These are phyloP conservation scores for Drosophila yakuba DNA, from an alignment of 1,140 invertebrate species.

Conservation along the genomic window DNA sequence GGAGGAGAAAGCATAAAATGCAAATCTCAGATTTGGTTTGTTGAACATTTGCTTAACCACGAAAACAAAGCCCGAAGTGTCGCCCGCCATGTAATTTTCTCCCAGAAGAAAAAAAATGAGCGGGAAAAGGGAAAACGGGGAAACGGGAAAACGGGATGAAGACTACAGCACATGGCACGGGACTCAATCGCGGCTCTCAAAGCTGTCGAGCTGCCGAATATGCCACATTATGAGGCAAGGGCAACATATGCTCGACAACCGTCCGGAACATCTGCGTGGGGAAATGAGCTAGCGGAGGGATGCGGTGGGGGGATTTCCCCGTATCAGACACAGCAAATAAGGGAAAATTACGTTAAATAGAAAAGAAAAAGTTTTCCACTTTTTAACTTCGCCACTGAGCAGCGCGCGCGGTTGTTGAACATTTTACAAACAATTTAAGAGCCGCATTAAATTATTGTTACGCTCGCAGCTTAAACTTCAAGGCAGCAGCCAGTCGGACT, in stretches of 20 bases:
- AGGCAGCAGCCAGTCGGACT: constrained; percentile 66
- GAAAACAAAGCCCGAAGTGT: constrained; percentile 61
- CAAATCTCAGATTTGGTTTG: constrained; percentile 82
- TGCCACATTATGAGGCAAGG: constrained; percentile 78
- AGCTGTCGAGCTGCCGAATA: constrained; percentile 61
- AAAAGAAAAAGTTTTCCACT: constrained; percentile 81
- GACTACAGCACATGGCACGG: constrained; percentile 53
- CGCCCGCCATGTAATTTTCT: constrained; percentile 5
- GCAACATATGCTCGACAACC: constrained; percentile 76
- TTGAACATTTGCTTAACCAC: constrained; percentile 82
- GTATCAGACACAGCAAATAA: constrained; percentile 65
- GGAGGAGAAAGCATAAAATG: constrained; percentile 69
- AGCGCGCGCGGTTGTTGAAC: constrained; percentile 72
- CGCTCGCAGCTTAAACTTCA: constrained; percentile 79
- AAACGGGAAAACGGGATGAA: constrained; percentile 33
- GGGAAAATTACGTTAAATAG: constrained; percentile 83
- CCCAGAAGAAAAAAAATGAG: constrained; percentile 33
- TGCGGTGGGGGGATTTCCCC: background rate
- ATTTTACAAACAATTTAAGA: constrained; percentile 83
- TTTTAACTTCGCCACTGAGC: constrained; percentile 70
- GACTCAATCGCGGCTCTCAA: constrained; percentile 45
- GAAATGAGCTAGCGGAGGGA: constrained; percentile 54
- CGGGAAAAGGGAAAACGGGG: constrained; percentile 1
- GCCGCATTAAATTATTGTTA: constrained; percentile 83
- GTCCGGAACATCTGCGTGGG: constrained; percentile 54